phyloP scores from a whole-genome alignment of 2,113 vertebrate genomes.

The Odontophorus gujanensis region DNA sequence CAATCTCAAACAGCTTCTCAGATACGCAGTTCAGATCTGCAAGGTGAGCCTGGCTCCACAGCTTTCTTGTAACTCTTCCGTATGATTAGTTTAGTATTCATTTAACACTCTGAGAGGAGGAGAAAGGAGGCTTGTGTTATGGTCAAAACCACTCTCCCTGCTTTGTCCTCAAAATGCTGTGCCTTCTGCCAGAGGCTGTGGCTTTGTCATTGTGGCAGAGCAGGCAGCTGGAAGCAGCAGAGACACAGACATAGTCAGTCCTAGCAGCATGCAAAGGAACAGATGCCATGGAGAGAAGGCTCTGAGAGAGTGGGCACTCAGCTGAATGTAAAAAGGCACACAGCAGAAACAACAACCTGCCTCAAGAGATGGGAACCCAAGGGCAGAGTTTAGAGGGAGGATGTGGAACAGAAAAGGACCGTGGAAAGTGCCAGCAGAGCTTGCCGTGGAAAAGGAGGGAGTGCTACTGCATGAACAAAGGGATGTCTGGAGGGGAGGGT shows the following conservation, averaged over 20 bases:
- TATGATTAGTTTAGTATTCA: too few relatives aligned
- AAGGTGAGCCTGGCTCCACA: slow-evolving; percentile 78
- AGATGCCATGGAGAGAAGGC: not conserved
- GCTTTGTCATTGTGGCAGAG: accelerated
- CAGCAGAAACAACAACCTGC: not conserved
- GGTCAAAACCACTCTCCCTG: not conserved
- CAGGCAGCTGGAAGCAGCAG: accelerated
- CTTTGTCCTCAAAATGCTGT: not conserved
- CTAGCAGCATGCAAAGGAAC: not conserved
- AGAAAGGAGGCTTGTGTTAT: too few relatives aligned
- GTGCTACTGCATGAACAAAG: accelerated
- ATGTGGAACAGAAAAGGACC: not conserved
- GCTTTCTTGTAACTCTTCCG: not conserved
- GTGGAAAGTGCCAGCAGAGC: not conserved
- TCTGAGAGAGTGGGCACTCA: not conserved
- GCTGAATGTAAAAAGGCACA: not conserved
- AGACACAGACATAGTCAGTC: not conserved
- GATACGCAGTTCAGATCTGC: slow-evolving; percentile 92
- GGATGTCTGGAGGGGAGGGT: not conserved
- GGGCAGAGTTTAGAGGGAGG: not conserved
- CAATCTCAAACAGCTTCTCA: slow-evolving; percentile 85
- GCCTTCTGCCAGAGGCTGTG: not conserved
- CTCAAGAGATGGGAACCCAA: not conserved
- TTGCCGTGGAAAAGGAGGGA: not conserved
- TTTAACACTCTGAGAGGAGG: too few relatives aligned